Evolutionary conservation across 2,797 vertebrate species (phyloP), one percentile per base, ranked within the genome.

Genomic region (Menidia menidia): DNA sequence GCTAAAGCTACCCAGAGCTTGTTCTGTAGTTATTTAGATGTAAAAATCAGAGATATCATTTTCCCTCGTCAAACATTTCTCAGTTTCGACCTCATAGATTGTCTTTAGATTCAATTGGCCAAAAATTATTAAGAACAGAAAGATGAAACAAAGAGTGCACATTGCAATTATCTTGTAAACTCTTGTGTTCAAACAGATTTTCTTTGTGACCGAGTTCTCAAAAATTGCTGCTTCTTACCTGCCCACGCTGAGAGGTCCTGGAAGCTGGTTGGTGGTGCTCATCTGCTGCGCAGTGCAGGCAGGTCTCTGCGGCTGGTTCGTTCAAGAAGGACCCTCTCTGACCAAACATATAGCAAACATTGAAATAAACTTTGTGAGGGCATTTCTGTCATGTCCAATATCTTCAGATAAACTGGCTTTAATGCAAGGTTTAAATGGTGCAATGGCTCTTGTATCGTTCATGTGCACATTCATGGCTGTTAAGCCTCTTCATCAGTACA

Each of bases 391-490:
- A 33, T 92, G 97, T 32, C 86, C 74, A 0, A 52, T 93, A 0
- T 4, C 96, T 33, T 88, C 95, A 88, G 0, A 56, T 0, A 92
- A 91, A 70, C 92, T 96, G 0, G 85, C 86, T 18, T 14, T 97
- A 6, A 86, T 96, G 77, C 95, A 97, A 0, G 85, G 87, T 51
- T 83, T 87, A 64, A 96, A 96, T 0, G 14, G 35, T 35, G 16
- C 59, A 3, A 51, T 97, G 80, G 95, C 95, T 0, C 83, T 95
- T 0, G 0, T 88, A 6, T 97, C 94, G 5, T 96, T 98, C 81
- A 94, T 97, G 75, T 94, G 94, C 86, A 97, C 97, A 0, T 99
- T 98, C 88, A 96, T 96, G 95, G 96, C 95, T 0, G 87, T 89
- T 19, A 93, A 88, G 32, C 87, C 79, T 0, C 85, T 85, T 0